Base-by-base conservation (phyloP, 2,113 vertebrate genomes). In the Ranitomeya variabilis region DNA sequence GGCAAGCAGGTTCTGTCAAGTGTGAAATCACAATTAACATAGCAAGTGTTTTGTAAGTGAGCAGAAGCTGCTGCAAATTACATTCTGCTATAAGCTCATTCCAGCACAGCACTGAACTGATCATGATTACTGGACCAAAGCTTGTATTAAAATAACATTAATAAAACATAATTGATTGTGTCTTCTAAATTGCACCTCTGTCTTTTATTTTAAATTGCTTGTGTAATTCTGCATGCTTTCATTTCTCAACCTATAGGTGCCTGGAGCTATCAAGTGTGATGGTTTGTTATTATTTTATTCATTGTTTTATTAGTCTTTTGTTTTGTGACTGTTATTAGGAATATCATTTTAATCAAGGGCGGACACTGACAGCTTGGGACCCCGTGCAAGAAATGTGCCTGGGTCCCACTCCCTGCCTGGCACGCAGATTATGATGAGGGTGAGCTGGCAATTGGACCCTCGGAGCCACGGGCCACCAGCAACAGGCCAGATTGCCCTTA, bases 11-110 rank as follows among this genome's bases (percentile, higher is more conserved):
- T 87, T 92, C 92, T 93, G 71, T 0, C 4, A 93, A 93, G 92
- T 92, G 91, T 94, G 93, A 96, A 95, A 95, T 95, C 93, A 94
- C 93, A 95, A 93, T 95, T 93, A 95, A 94, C 90, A 0, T 92
- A 95, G 92, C 93, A 93, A 94, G 92, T 91, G 93, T 93, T 95
- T 94, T 90, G 91, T 90, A 94, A 95, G 93, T 89, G 92, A 95
- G 93, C 89, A 80, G 91, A 93, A 92, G 90, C 37, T 52, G 91
- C 90, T 91, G 90, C 94, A 93, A 94, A 95, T 95, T 93, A 92
- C 93, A 92, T 92, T 90, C 92, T 90, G 89, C 92, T 92, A 94
- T 95, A 93, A 95, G 91, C 92, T 90, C 91, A 92, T 78, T 93
- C 93, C 91, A 90, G 91, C 93, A 91, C 85, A 86, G 91, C 60